Conservation (phyloP, 2,888 invertebrate species). For the Philhelius pedissequus region DNA sequence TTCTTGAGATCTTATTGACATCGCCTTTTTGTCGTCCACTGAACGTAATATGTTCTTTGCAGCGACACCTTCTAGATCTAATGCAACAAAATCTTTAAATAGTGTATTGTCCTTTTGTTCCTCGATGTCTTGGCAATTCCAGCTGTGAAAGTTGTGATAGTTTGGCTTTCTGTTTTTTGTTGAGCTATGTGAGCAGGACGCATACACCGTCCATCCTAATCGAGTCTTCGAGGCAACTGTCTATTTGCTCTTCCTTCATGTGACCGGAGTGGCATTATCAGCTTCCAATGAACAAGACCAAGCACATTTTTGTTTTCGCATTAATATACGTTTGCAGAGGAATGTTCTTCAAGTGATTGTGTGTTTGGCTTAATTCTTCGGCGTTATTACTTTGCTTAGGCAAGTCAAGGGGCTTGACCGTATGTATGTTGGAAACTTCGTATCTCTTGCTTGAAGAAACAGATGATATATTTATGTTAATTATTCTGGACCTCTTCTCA, state of each 20-base stretch:
- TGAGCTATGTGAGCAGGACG: not conserved
- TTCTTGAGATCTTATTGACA: not conserved
- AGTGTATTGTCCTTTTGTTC: not conserved
- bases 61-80: not conserved
- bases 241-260: not conserved
- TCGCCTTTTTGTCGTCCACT: not conserved
- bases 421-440: not conserved
- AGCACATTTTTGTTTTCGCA: not conserved
- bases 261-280: not conserved
- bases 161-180: not conserved
- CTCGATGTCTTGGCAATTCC: not conserved
- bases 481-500: not conserved
- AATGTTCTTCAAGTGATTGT: not conserved
- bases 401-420: not conserved
- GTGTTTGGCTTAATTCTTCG: not conserved
- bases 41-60: not conserved
- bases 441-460: not conserved
- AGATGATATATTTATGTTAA: not conserved
- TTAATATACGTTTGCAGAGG: not conserved
- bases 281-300: not conserved
- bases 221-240: not conserved
- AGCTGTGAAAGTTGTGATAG: not conserved
- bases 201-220: not conserved
- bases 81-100: constrained; percentile 5
- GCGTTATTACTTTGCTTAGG: constrained; percentile 2